These are phyloP conservation scores for Calliopsis andreniformis DNA, from an alignment of 1,140 invertebrate genomes.

Conservation along the genomic window DNA sequence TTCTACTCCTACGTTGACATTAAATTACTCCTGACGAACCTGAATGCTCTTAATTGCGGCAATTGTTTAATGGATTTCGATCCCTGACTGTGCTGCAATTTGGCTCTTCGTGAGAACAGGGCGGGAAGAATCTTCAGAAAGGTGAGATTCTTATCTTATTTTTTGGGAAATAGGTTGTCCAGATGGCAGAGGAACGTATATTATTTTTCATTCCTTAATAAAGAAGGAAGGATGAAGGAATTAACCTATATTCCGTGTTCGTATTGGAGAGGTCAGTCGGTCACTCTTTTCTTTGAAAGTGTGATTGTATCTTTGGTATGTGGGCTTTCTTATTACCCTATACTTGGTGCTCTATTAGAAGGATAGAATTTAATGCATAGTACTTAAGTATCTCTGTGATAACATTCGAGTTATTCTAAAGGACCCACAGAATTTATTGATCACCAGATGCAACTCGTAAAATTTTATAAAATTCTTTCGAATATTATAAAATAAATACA, in stretches of 20 bases:
- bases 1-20: not conserved
- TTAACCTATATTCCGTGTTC: slow-evolving; percentile 25
- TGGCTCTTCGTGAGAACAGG: no score
- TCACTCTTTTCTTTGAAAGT: not conserved
- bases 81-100: not conserved
- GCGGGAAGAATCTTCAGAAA: no score
- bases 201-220: not conserved
- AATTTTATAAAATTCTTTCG: no score
- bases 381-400: no score
- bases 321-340: not conserved
- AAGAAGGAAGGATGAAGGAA: not conserved
- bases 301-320: not conserved
- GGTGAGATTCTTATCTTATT: not conserved
- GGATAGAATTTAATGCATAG: no score
- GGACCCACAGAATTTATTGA: no score
- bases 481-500: no score
- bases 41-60: not conserved
- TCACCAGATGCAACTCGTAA: no score
- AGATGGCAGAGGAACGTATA: not conserved
- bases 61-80: not conserved
- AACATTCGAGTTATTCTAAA: no score
- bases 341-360: no score
- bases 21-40: not conserved
- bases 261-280: not conserved
- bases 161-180: not conserved